Conservation (phyloP, 2,888 invertebrate species). For the Auanema sp. region DNA sequence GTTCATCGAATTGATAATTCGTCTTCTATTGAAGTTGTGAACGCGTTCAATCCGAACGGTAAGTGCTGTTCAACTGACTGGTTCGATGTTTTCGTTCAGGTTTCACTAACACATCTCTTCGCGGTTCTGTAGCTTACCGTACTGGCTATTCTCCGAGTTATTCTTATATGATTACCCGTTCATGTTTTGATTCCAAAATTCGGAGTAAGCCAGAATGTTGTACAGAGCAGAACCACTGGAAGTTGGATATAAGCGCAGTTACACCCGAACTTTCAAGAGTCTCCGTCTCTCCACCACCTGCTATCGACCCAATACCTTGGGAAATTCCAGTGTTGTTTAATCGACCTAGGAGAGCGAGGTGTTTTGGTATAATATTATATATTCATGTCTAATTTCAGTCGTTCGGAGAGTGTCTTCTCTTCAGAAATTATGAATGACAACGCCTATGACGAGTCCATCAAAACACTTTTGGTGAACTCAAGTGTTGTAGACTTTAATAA, state of each 20-base stretch:
- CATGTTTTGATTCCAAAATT: conserved; percentile 19
- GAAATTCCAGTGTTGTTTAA: neutral
- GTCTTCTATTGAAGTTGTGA: conserved; percentile 24
- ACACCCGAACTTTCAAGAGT: conserved; percentile 23
- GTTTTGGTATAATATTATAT: neutral
- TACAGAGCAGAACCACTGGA: conserved; percentile 8
- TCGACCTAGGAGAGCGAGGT: neutral
- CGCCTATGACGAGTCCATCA: neutral
- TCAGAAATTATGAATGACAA: neutral
- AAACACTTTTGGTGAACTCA: neutral
- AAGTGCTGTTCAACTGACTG: neutral
- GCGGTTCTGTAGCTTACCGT: conserved; percentile 31
- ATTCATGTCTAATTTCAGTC: neutral
- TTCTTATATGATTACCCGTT: conserved; percentile 38
- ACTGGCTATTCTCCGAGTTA: conserved; percentile 28
- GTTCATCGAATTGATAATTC: conserved; percentile 27
- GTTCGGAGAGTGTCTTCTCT: neutral
- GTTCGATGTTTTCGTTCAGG: conserved; percentile 21
- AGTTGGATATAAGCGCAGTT: conserved; percentile 7
- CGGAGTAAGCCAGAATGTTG: conserved; percentile 14
- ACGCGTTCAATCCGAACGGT: conserved; percentile 47
- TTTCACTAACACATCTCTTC: conserved; percentile 28
- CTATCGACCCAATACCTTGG: neutral
- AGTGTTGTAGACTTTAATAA: neutral
- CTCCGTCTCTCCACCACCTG: conserved; percentile 10